Evolutionary conservation across 2,888 invertebrate genomes (phyloP), one percentile per base, ranked within the genome.

Genomic region (Eilema sororculum): DNA sequence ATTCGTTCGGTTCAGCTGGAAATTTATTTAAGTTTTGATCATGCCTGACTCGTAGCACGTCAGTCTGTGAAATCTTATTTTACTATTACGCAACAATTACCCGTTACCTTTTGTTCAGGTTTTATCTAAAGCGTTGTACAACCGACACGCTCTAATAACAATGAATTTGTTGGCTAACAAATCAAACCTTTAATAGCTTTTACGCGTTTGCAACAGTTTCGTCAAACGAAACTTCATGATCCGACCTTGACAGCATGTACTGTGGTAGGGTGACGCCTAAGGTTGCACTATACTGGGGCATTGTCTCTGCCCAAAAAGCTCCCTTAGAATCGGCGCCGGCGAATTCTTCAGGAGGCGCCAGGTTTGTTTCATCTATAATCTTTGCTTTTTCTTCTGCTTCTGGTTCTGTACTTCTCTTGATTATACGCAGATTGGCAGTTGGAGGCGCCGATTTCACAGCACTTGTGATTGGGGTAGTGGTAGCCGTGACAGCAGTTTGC

Each of bases 211-310:
- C 93, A 75, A 95, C 93, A 59, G 88, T 88, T 89, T 95, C 96
- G 86, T 97, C 97, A 86, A 97, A 97, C 72, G 96, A 96, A 83
- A 93, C 93, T 91, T 97, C 97, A 80, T 96, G 96, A 76, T 97
- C 97, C 58, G 97, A 96, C 87, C 96, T 96, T 72, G 96, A 95
- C 69, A 97, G 86, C 97, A 97, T 97, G 83, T 96, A 97, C 81
- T 95, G 96, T 1, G 97, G 97, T 75, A 97, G 89, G 52, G 96
- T 95, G 22, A 97, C 95, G 25, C 96, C 97, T 67, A 97, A 93
- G 25, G 95, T 87, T 75, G 96, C 96, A 81, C 97, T 97, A 84
- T 96, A 97, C 56, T 95, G 93, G 1, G 97, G 96, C 84, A 95
- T 93, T 0, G 97, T 97, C 85, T 97, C 97, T n/a, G 96, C 96